Evolutionary conservation across 2,113 vertebrate genomes (phyloP), one percentile per base, ranked within the genome.

Genomic region (Sinocyclocheilus anshuiensis): DNA sequence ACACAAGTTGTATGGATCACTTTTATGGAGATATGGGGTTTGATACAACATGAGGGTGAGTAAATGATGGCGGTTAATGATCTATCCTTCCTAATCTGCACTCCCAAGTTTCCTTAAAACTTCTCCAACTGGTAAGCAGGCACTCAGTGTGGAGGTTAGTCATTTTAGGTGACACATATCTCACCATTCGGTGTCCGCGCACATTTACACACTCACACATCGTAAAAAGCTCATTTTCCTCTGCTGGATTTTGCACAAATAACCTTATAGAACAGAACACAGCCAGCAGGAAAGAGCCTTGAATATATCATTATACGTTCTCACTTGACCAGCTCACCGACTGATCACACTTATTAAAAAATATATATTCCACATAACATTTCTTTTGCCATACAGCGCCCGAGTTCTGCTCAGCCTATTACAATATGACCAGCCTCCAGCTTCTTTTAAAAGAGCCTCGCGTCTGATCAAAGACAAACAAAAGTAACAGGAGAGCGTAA

Each of bases 231-330:
- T 33, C 18, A 74, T 18, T 74, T 74, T 24, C 50, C 18, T 53
- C 63, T 67, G 26, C 18, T 53, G 63, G 65, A 84, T 74, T 84
- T 83, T 55, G 29, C 33, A 74, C 82, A 84, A 84, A 84, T 75
- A 75, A 74, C 67, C 82, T 42, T 84, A 59, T 39, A 84, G 33
- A 72, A n/a, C 50, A 36, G 82, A 42, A 24, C 69, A 84, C 16
- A 36, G 4, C 81, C 13, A 57, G 50, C 50, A 83, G 81, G 67
- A 74, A 71, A 53, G 24, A 74, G 18, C 48, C 50, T 59, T 84
- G 69, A 84, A 74, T 84, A 84, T 84, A 33, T 74, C 82, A 84
- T 84, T 84, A 84, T 84, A 59, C 50, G 55, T 74, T 84, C 82
- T 74, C 82, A 75, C 82, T 59, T 74, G 67, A 83, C 81, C 29